A percentile compares a stretch with the other conserved stretches of the same genome.
Evolutionary conservation across 1,140 invertebrate genomes (phyloP).

Genomic region (Coptotermes formosanus): DNA sequence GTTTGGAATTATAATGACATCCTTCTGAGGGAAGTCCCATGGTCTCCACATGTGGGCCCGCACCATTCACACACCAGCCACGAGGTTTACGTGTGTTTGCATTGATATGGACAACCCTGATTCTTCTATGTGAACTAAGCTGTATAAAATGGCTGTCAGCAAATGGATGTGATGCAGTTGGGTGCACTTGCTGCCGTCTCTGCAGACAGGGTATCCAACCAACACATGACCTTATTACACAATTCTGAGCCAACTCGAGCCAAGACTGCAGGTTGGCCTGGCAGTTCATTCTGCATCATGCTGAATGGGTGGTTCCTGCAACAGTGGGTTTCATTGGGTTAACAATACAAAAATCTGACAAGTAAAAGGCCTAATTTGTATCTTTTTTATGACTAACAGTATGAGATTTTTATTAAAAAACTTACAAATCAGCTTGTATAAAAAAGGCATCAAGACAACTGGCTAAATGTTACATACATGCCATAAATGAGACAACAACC

Average conservation of each 20-base stretch:
- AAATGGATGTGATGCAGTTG: background rate
- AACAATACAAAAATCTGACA: too few relatives aligned
- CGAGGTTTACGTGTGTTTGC: background rate
- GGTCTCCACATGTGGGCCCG: background rate
- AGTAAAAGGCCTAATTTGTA: too few relatives aligned
- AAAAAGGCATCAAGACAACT: too few relatives aligned
- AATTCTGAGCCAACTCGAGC: constrained; percentile 22
- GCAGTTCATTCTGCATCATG: constrained; percentile 29
- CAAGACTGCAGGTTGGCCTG: constrained; percentile 13
- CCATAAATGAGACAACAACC: too few relatives aligned
- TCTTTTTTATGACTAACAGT: too few relatives aligned
- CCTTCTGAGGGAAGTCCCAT: background rate
- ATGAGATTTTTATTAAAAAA: too few relatives aligned
- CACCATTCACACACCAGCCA: background rate
- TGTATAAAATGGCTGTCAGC: background rate
- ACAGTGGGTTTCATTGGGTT: background rate
- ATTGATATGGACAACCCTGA: constrained; percentile 20
- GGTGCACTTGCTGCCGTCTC: constrained; percentile 21
- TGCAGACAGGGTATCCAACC: constrained; percentile 23
- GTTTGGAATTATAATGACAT: background rate
- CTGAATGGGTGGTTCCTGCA: background rate
- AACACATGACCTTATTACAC: background rate
- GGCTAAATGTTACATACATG: too few relatives aligned
- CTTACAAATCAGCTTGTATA: too few relatives aligned
- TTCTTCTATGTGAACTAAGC: background rate